A percentile compares a stretch with the other conserved stretches of the same genome.
Evolutionary conservation across 2,888 invertebrate species (phyloP).

Genomic region (Colostygia pectinataria): DNA sequence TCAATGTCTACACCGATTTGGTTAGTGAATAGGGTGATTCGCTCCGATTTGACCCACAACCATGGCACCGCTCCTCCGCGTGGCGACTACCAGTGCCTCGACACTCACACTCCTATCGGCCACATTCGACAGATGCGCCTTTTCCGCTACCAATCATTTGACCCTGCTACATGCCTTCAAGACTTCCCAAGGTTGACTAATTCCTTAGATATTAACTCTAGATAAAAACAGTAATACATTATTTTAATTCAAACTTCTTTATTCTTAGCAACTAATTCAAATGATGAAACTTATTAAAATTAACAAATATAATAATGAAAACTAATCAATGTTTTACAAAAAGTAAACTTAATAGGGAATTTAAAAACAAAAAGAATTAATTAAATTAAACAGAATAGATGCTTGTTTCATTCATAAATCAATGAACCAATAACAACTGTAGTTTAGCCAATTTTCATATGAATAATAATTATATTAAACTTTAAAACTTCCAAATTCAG

Average conservation of each 20-base stretch:
- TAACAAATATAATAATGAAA: conserved; percentile 36
- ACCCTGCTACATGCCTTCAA: conserved; percentile 66
- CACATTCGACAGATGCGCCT: conserved; percentile 68
- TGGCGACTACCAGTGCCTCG: conserved; percentile 72
- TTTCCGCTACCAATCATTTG: conserved; percentile 67
- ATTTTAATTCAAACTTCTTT: conserved; percentile 43
- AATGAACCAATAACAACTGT: too few species aligned
- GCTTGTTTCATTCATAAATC: too few species aligned
- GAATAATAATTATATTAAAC: too few species aligned
- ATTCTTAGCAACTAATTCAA: conserved; percentile 22
- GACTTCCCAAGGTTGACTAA: conserved; percentile 55
- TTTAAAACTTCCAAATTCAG: too few species aligned
- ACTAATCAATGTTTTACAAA: conserved; percentile 26
- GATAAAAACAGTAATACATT: conserved; percentile 34
- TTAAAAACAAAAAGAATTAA: conserved; percentile 15
- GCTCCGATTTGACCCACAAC: conserved; percentile 73
- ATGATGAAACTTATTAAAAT: conserved; percentile 20
- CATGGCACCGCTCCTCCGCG: conserved; percentile 71
- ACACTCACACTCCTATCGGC: conserved; percentile 73
- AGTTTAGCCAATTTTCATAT: too few species aligned
- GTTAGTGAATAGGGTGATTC: conserved; percentile 71
- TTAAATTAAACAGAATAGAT: background rate
- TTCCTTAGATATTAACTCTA: conserved; percentile 34
- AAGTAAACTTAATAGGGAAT: conserved; percentile 30
- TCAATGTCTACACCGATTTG: conserved; percentile 64